Evolutionary conservation across 2,113 vertebrate species (phyloP).

Genomic region (Clupea harengus): DNA sequence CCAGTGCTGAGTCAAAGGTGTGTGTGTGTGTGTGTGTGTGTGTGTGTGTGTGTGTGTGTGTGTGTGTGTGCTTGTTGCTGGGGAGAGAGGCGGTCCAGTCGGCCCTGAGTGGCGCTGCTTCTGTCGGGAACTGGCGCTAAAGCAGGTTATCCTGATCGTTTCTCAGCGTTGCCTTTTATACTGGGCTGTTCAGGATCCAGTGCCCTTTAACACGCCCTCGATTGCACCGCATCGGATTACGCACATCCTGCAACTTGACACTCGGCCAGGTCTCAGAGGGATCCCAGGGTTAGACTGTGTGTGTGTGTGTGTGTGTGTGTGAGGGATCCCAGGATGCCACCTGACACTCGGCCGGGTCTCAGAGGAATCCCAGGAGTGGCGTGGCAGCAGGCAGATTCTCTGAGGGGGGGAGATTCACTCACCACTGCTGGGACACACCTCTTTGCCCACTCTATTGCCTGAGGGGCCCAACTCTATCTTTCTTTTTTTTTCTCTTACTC

Average conservation of each 20-base stretch:
- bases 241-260: constrained; percentile 3
- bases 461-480: too few species aligned
- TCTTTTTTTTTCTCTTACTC: too few species aligned
- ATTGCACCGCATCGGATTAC: not conserved
- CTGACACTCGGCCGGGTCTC: not conserved
- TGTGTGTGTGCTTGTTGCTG: not conserved
- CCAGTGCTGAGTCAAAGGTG: constrained; percentile 3
- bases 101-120: not conserved
- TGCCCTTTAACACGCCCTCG: constrained; percentile 7
- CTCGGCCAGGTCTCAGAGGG: not conserved
- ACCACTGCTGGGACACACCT: too few species aligned
- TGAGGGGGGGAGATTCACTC: too few species aligned
- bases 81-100: not conserved
- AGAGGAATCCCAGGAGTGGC: not conserved
- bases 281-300: too few species aligned
- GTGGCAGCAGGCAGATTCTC: too few species aligned
- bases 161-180: not conserved
- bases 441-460: too few species aligned
- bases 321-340: too few species aligned
- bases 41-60: constrained; percentile 10
- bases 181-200: not conserved
- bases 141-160: constrained; percentile 7
- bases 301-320: too few species aligned
- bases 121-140: not conserved
- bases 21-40: constrained; percentile 3